phyloP scores from a whole-genome alignment of 2,888 invertebrate genomes.

The Pasiphila rectangulata region DNA sequence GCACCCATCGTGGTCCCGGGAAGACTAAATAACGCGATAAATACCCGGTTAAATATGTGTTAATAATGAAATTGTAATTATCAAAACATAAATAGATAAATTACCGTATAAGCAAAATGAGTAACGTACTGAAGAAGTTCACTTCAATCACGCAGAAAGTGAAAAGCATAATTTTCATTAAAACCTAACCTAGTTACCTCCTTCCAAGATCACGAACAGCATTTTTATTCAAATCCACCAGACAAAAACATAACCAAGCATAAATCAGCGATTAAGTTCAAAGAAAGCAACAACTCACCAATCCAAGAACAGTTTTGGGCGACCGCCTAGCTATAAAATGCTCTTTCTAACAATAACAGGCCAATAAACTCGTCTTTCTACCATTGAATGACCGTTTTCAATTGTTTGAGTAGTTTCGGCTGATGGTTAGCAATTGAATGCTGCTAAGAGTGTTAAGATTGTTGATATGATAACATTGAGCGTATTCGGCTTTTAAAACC shows the following conservation, averaged over 20 bases:
- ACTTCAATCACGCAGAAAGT: too few species aligned
- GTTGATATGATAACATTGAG: not conserved
- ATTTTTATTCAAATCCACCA: slow-evolving; percentile 18
- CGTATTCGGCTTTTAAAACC: too few species aligned
- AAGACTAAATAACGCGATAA: too few species aligned
- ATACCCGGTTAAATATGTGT: too few species aligned
- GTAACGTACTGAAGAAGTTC: too few species aligned
- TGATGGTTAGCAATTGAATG: not conserved
- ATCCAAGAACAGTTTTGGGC: slow-evolving; percentile 11
- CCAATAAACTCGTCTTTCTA: not conserved
- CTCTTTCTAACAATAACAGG: slow-evolving; percentile 6
- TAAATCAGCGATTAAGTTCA: slow-evolving; percentile 32
- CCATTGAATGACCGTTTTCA: slow-evolving; percentile 3
- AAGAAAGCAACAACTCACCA: slow-evolving; percentile 29
- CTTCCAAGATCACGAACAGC: not conserved
- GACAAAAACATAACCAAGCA: slow-evolving; percentile 22
- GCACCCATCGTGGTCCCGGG: too few species aligned
- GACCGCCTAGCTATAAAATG: slow-evolving; percentile 9
- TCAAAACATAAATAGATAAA: too few species aligned
- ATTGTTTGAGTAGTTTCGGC: slow-evolving; percentile 15
- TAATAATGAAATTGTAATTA: too few species aligned
- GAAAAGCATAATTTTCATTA: too few species aligned
- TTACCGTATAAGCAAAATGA: too few species aligned
- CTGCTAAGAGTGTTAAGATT: not conserved
- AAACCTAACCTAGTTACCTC: not conserved